phyloP scores from a whole-genome alignment of 2,888 invertebrate species.

The Empis livida region DNA sequence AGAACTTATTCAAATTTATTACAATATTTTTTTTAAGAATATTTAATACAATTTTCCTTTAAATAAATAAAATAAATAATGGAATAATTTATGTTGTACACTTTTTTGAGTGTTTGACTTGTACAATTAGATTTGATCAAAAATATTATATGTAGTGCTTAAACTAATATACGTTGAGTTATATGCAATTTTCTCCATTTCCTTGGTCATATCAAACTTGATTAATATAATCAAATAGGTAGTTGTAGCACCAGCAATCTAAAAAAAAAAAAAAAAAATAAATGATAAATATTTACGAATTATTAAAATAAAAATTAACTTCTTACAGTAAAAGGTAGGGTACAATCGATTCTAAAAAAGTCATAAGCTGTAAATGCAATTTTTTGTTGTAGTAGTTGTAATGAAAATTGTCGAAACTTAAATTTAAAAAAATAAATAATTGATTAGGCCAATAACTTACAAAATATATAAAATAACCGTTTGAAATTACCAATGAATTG shows the following conservation, averaged over 20 bases:
- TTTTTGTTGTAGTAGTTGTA: conserved; percentile 38
- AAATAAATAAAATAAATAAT: no score
- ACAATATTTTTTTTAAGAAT: no score
- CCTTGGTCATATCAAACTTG: conserved; percentile 31
- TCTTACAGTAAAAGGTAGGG: conserved; percentile 35
- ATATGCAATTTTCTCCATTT: no score
- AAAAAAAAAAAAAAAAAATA: conserved; percentile 9
- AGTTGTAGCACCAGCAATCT: conserved; percentile 36
- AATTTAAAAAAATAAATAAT: neutral
- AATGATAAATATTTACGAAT: neutral
- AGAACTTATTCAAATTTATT: no score
- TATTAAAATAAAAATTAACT: conserved; percentile 1
- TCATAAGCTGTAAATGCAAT: conserved; percentile 36
- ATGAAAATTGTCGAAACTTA: conserved; percentile 37
- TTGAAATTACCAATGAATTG: conserved; percentile 30
- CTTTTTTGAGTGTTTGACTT: no score
- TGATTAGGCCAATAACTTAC: neutral
- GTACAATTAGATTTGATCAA: no score
- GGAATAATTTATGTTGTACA: no score
- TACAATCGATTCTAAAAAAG: conserved; percentile 37
- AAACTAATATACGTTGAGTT: no score
- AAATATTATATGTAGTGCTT: no score
- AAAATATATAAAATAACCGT: neutral
- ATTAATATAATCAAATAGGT: conserved; percentile 37
- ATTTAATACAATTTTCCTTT: no score